Evolutionary conservation across 2,113 vertebrate species (phyloP).

Genomic region (Macrotus californicus): DNA sequence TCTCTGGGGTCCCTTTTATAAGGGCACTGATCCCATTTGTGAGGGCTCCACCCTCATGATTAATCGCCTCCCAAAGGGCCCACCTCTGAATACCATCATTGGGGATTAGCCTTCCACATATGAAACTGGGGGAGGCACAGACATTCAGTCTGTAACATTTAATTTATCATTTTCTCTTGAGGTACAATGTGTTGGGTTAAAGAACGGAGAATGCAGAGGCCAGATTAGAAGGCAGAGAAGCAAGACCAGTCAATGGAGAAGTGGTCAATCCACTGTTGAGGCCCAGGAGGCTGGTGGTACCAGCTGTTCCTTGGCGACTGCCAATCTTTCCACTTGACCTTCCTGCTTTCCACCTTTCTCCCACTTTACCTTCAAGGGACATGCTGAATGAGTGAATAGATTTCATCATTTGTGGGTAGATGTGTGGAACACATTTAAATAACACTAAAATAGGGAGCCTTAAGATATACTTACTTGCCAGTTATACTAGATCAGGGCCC

Average conservation of each 20-base stretch:
- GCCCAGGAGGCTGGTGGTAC: background rate
- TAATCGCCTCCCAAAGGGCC: background rate
- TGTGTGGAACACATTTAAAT: background rate
- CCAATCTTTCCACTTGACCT: background rate
- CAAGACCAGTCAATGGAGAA: background rate
- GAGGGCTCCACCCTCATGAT: background rate
- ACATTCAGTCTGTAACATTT: background rate
- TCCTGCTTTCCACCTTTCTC: background rate
- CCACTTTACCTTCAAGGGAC: background rate
- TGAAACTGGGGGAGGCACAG: background rate
- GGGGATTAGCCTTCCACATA: background rate
- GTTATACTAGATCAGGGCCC: background rate
- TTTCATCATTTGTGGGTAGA: background rate
- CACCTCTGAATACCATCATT: background rate
- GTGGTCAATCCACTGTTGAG: background rate
- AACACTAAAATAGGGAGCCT: background rate
- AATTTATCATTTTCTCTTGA: background rate
- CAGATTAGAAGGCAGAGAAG: background rate
- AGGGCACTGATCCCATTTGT: background rate
- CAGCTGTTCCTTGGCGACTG: background rate
- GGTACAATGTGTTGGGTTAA: background rate
- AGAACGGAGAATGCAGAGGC: background rate
- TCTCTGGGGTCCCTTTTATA: background rate
- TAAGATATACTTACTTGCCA: background rate
- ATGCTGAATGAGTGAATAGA: background rate